Percentiles rank a stretch among this genome's conserved stretches.
Conservation (phyloP, 2,797 vertebrate genomes). For the Rhabdophis nuchalis region DNA sequence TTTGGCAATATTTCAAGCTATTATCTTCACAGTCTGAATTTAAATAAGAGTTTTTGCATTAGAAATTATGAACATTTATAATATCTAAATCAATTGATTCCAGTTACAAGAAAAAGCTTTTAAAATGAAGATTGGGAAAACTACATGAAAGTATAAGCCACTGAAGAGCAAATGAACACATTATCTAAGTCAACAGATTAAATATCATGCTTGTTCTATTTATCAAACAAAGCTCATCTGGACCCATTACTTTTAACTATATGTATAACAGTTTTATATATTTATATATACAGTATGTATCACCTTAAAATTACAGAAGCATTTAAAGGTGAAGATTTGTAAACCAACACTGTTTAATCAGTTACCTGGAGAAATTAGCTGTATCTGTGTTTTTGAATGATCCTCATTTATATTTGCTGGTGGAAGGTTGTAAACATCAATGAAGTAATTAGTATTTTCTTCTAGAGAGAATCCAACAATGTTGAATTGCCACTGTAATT, state of each 20-base stretch:
- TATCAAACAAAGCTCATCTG: neutral
- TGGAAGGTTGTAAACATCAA: conserved; percentile 62
- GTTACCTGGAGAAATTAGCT: conserved; percentile 50
- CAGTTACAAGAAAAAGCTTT: neutral
- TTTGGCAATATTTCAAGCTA: conserved; percentile 49
- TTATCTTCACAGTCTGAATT: conserved; percentile 56
- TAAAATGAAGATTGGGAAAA: neutral
- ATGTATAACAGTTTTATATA: neutral
- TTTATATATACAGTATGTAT: neutral
- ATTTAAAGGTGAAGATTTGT: neutral
- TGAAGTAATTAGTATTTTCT: conserved; percentile 23
- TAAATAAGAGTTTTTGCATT: conserved; percentile 32
- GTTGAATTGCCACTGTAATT: conserved; percentile 66
- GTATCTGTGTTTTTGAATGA: conserved; percentile 1
- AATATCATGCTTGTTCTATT: neutral
- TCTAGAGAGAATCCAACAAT: conserved; percentile 56
- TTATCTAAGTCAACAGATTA: neutral
- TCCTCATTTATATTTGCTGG: conserved; percentile 41
- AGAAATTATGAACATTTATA: neutral
- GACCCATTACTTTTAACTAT: neutral
- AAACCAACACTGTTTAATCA: neutral
- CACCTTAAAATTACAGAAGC: neutral
- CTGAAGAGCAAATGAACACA: neutral
- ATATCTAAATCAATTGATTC: neutral
- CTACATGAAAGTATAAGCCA: neutral